Evolutionary conservation across 2,113 vertebrate species (phyloP), one percentile per base, ranked within the genome.

Genomic region (Zosterops lateralis): DNA sequence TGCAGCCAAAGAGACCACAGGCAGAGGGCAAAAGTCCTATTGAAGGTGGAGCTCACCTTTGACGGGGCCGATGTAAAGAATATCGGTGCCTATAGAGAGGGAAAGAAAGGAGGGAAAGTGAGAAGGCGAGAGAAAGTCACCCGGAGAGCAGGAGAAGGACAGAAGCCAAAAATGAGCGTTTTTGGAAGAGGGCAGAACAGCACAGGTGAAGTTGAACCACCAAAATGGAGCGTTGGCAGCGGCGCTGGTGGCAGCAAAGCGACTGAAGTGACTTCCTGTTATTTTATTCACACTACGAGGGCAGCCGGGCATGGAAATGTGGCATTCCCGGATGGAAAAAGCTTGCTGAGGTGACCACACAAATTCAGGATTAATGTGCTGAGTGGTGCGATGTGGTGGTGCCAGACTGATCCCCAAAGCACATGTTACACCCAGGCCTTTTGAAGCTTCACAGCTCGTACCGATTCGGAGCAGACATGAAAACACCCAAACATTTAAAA

Each of bases 61-160:
- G 95, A 99, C 98, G 96, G 99, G 99, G 98, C 99, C 99, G 98
- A 99, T 99, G 99, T 99, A 99, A 98, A 99, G 99, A 98, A 99
- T 98, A 98, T 99, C 99, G 98, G 98, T 98, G 97, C 98, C 99
- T 99, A 98, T 53, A 97, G 98, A 97, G 98, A 98, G 97, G 98
- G 98, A 98, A 97, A 98, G 98, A 98, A 93, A 98, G 90, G 95
- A 97, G 92, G 96, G 95, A 95, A 96, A 96, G 97, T 98, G 91
- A 98, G 97, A 98, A 97, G 96, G 96, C 53, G 95, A 97, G 96
- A 97, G 96, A 97, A 95, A 97, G 98, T 94, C 94, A 97, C 86
- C 6, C 19, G 83, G 79, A 96, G 94, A 94, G 96, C 19, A 77
- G 87, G 96, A 36, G 72, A 89, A 92, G 93, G 96, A 94, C 80